Evolutionary conservation across 2,797 vertebrate genomes (phyloP), one percentile per base, ranked within the genome.

Genomic region (Trematomus bernacchii): DNA sequence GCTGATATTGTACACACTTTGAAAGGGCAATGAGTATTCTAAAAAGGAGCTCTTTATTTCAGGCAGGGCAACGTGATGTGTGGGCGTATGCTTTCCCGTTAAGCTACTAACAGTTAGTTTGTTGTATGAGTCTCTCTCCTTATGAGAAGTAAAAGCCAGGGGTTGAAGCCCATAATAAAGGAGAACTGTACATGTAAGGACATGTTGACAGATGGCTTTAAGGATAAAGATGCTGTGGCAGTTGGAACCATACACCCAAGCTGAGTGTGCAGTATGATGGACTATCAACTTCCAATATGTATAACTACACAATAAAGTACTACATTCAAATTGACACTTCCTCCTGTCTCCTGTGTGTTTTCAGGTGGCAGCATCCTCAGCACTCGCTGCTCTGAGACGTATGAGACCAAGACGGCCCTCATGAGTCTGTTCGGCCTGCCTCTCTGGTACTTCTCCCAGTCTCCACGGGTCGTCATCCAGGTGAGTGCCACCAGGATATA

Each of bases 371-470:
- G 98, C 76, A 94, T 99, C 90, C 88, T 99, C 82, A 97, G 98
- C 48, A 99, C 98, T 1, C 97, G 98, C 84, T 99, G 97, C 83
- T 97, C 98, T 0, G 98, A 99, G 91, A 99, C 97, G 0, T 97
- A 96, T 0, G 97, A 97, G 89, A 97, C 97, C 72, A 98, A 97
- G 93, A 97, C 97, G 0, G 97, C 97, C 0, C 89, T 99, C 65
- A 95, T 99, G 85, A 99, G 97, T 85, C 94, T 99, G 76, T 99
- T 99, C 1, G 97, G 98, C 16, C 87, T 99, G 77, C 97, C 98
- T 0, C 91, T 99, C 80, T 98, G 97, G 98, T 98, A 98, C 82
- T 96, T 97, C 89, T 98, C 98, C 3, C 97, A 99, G 92, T 99
- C 98, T 3, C 98, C 98, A 2, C 96, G 98, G 0, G 96, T 96